A percentile compares a stretch with the other conserved stretches of the same genome.
Evolutionary conservation across 2,113 vertebrate genomes (phyloP).

Genomic region (Verasper variegatus): DNA sequence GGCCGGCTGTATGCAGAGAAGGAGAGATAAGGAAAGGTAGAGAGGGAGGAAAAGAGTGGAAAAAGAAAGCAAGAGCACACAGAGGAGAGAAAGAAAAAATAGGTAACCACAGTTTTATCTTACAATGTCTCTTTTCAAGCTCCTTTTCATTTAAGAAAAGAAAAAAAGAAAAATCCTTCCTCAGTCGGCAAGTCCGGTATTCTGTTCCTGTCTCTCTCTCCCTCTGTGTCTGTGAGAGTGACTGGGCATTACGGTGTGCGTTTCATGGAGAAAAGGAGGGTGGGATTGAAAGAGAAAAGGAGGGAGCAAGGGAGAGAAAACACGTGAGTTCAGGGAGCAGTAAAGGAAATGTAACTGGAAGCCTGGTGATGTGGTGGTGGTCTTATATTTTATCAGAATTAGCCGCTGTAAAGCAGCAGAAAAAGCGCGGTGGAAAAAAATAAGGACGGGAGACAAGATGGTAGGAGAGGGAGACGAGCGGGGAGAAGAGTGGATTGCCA

Average conservation of each 20-base stretch:
- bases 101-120: conserved; percentile 62
- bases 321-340: conserved; percentile 51
- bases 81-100: conserved; percentile 21
- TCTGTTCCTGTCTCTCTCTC: conserved; percentile 75
- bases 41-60: conserved; percentile 30
- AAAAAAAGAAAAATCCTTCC: conserved; percentile 71
- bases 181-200: conserved; percentile 78
- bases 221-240: conserved; percentile 75
- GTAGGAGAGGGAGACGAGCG: conserved; percentile 67
- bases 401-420: conserved; percentile 49
- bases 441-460: conserved; percentile 55
- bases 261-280: conserved; percentile 75
- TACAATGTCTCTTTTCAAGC: conserved; percentile 75
- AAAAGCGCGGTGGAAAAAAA: conserved; percentile 30
- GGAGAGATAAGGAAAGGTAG: conserved; percentile 49
- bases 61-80: not conserved
- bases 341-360: conserved; percentile 69
- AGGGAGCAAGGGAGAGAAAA: conserved; percentile 67
- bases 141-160: conserved; percentile 62
- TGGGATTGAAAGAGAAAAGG: conserved; percentile 70
- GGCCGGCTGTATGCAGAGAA: conserved; percentile 58
- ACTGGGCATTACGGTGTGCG: conserved; percentile 71
- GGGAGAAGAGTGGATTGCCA: conserved; percentile 62
- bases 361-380: conserved; percentile 51
- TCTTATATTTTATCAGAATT: conserved; percentile 67